phyloP scores from a whole-genome alignment of 2,113 vertebrate genomes.

The Potamarius usumacintae region DNA sequence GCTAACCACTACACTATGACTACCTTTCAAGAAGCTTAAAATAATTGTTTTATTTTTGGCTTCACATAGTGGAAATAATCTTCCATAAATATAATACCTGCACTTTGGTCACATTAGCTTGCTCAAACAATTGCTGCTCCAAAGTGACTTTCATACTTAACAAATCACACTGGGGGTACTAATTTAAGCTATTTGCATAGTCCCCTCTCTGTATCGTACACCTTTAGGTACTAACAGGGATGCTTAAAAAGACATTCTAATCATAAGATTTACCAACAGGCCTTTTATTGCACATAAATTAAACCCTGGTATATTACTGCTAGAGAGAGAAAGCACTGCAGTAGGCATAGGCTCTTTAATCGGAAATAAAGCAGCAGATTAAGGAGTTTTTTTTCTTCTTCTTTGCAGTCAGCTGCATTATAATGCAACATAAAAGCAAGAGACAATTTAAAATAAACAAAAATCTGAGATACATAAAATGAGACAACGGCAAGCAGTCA shows the following conservation, averaged over 20 bases:
- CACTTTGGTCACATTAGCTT: not conserved
- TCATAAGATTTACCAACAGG: not conserved
- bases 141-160: not conserved
- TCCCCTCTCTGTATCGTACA: not conserved
- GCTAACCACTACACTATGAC: no score
- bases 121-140: not conserved
- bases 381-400: not conserved
- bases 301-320: not conserved
- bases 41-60: not conserved
- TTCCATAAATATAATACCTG: not conserved
- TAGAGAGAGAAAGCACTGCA: not conserved
- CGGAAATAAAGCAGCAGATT: not conserved
- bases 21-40: not conserved
- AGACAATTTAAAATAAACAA: not conserved
- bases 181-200: not conserved
- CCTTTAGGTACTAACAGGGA: not conserved
- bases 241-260: not conserved
- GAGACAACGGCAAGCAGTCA: not conserved
- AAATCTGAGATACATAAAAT: conserved; percentile 3
- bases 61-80: not conserved
- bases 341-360: not conserved
- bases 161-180: not conserved
- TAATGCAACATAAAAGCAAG: conserved; percentile 27
- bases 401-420: not conserved
- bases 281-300: conserved; percentile 1